Evolutionary conservation across 2,888 invertebrate genomes (phyloP), one percentile per base, ranked within the genome.

Genomic region (Dryococelus australis): DNA sequence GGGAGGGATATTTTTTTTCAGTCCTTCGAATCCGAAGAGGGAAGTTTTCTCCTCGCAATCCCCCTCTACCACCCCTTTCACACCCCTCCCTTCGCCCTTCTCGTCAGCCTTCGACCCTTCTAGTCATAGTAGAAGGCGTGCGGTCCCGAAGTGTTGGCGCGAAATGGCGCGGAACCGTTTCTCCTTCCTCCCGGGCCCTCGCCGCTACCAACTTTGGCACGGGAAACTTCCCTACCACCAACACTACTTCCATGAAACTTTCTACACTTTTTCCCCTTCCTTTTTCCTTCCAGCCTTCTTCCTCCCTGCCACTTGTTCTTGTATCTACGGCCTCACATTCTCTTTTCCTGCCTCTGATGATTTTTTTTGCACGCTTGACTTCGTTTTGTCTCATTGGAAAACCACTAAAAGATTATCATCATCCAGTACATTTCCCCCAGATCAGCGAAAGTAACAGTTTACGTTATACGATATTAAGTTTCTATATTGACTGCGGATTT

Each of bases 151-250:
- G 65, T n/a, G 65, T 65, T 65, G 65, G 65, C 65, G 65, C 65
- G 65, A 65, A 65, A 65, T 65, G 65, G 65, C 65, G 65, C 65
- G 65, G 65, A 65, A 65, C 65, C 65, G 65, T 65, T 65, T n/a
- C 65, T n/a, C 20, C 65, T 65, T 65, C 65, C 65, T 20, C 65
- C 65, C 65, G 16, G 65, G 65, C 65, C 65, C 2, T 8, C 65
- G 65, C 65, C n/a, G 65, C 65, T 65, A 65, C 65, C 65, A 65
- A 65, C 65, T 65, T 65, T 65, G 65, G 65, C n/a, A 65, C 65
- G 65, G 65, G 65, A 65, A 65, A 65, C 65, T 65, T 65, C 65
- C n/a, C 65, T 9, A n/a, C 65, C 65, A n/a, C 65, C 65, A n/a
- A 65, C 65, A 65, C 65, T 65, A 65, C 65, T 65, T 65, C 65